Evolutionary conservation across 2,797 vertebrate species (phyloP).

Genomic region (Acanthurus tractus): DNA sequence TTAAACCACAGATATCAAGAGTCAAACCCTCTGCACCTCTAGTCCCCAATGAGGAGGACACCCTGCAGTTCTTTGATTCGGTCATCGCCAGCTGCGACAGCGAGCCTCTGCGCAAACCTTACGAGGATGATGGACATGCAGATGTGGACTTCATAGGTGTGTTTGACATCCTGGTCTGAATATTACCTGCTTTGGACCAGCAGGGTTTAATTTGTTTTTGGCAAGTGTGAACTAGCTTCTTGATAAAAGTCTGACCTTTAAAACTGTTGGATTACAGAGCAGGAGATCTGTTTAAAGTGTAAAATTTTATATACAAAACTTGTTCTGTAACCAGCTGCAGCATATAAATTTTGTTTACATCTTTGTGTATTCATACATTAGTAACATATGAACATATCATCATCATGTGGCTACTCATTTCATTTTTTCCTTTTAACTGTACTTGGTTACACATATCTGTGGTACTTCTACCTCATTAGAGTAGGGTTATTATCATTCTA

Average conservation of each 20-base stretch:
- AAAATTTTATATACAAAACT: too few species aligned
- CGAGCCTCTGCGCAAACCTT: slow-evolving; percentile 83
- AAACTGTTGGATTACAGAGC: too few species aligned
- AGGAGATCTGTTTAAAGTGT: too few species aligned
- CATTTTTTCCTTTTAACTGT: not conserved
- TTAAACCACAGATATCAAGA: slow-evolving; percentile 62
- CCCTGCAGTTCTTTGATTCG: slow-evolving; percentile 92
- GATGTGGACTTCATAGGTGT: slow-evolving; percentile 96
- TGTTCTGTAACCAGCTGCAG: too few species aligned
- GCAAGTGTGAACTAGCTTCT: too few species aligned
- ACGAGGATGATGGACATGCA: slow-evolving; percentile 84
- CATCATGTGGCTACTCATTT: too few species aligned
- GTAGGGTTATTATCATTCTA: not conserved
- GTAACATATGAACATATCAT: too few species aligned
- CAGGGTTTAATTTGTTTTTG: too few species aligned
- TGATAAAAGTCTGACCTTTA: too few species aligned
- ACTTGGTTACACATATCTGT: slow-evolving; percentile 2
- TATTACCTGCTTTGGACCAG: too few species aligned
- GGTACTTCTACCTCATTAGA: not conserved
- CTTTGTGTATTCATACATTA: too few species aligned
- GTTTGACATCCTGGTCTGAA: not conserved
- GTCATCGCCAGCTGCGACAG: slow-evolving; percentile 93
- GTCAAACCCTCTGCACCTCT: slow-evolving; percentile 79
- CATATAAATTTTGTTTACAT: too few species aligned
- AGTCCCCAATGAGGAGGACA: slow-evolving; percentile 88